A percentile compares a stretch with the other conserved stretches of the same genome.
Evolutionary conservation across 2,888 invertebrate species (phyloP).

Genomic region (Drosophila nigricruria): DNA sequence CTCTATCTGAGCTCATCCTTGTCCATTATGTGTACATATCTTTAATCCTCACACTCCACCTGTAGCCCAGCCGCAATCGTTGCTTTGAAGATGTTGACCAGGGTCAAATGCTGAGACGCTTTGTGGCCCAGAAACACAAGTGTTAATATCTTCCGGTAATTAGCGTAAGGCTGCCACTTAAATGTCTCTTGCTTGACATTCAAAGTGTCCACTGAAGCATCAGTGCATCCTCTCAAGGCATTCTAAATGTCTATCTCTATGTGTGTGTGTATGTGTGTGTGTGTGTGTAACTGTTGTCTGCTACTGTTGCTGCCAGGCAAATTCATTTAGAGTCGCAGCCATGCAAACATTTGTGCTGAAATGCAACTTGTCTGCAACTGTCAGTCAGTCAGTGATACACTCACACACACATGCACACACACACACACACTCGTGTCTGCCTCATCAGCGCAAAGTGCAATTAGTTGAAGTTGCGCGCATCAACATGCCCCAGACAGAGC

Average conservation of each 20-base stretch:
- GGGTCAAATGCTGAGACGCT: slow-evolving; percentile 52
- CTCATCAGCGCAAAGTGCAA: slow-evolving; percentile 80
- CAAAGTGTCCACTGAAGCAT: slow-evolving; percentile 72
- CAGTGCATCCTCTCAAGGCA: slow-evolving; percentile 46
- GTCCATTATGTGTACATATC: neutral
- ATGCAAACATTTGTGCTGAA: slow-evolving; percentile 81
- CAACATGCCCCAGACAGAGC: slow-evolving; percentile 67
- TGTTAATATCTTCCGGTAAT: slow-evolving; percentile 83
- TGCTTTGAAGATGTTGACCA: slow-evolving; percentile 25
- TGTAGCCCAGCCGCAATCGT: neutral
- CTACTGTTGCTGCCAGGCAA: slow-evolving; percentile 54
- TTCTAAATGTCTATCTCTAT: slow-evolving; percentile 18
- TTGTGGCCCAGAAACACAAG: slow-evolving; percentile 61
- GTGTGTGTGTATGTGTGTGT: slow-evolving; percentile 10
- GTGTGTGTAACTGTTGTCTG: slow-evolving; percentile 36
- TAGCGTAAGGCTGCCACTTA: slow-evolving; percentile 75
- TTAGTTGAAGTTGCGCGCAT: slow-evolving; percentile 79
- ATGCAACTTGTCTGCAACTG: slow-evolving; percentile 81
- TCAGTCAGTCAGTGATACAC: slow-evolving; percentile 67
- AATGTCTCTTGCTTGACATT: slow-evolving; percentile 71
- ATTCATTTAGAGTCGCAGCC: slow-evolving; percentile 76
- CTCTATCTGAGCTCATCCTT: no score
- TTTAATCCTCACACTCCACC: neutral
- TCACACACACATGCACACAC: slow-evolving; percentile 29
- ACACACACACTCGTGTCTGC: slow-evolving; percentile 53